Conservation (phyloP, 1,140 invertebrate species). For the Drosophila arizonae region DNA sequence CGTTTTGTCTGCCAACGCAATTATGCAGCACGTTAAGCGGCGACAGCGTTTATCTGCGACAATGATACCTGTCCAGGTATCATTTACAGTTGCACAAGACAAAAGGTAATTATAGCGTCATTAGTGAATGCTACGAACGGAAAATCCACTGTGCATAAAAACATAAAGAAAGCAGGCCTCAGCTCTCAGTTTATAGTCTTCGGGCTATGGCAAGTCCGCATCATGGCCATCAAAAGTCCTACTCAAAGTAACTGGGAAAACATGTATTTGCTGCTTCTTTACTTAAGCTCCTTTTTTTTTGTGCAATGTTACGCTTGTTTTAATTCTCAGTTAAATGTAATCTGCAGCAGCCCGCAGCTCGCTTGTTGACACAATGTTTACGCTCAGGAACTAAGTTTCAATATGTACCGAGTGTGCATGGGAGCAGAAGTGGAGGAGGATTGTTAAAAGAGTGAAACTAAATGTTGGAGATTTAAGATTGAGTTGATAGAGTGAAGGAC, state of each 20-base stretch:
- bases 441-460: neutral
- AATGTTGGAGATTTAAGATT: neutral
- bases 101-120: slow-evolving; percentile 74
- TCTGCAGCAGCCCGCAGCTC: slow-evolving; percentile 3
- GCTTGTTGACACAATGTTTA: slow-evolving; percentile 8
- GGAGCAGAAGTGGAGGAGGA: neutral
- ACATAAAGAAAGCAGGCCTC: slow-evolving; percentile 6
- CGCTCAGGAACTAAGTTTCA: neutral
- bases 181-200: neutral
- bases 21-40: slow-evolving; percentile 63
- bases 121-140: slow-evolving; percentile 50
- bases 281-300: neutral
- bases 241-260: neutral
- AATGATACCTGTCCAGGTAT: slow-evolving; percentile 62
- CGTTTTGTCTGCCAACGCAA: slow-evolving; percentile 54
- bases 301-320: neutral
- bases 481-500: neutral
- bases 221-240: slow-evolving; percentile 2
- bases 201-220: neutral
- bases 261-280: neutral
- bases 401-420: slow-evolving; percentile 2
- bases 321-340: slow-evolving; percentile 21
- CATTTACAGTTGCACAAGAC: slow-evolving; percentile 59
- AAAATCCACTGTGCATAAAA: slow-evolving; percentile 40
- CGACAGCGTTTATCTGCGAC: slow-evolving; percentile 63